These are phyloP conservation scores for Chaetodon trifasciatus DNA, from an alignment of 2,797 vertebrate species.

Conservation along the genomic window DNA sequence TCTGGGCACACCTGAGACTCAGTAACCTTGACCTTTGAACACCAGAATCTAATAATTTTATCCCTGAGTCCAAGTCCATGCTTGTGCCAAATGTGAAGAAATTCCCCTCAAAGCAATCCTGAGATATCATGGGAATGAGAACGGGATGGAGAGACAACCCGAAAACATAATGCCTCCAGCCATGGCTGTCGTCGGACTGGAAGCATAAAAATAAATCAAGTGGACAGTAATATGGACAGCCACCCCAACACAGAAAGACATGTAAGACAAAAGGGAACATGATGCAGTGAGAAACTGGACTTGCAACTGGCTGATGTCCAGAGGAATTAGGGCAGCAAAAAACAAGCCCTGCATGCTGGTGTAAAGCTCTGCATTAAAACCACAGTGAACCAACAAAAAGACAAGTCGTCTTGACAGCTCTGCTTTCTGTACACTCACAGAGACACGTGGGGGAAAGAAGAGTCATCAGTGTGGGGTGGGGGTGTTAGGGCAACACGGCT, in stretches of 20 bases:
- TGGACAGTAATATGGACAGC: not conserved
- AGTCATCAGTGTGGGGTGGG: no score
- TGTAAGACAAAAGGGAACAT: not conserved
- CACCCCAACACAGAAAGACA: not conserved
- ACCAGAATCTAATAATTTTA: no score
- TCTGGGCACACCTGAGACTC: no score
- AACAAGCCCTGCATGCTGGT: not conserved
- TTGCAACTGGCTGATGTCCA: constrained; percentile 11
- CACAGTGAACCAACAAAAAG: constrained; percentile 6
- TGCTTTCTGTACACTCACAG: not conserved
- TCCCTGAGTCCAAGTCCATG: no score
- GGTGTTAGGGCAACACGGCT: not conserved
- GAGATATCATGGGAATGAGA: no score
- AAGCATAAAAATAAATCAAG: not conserved
- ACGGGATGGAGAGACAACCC: no score
- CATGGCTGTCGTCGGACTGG: no score
- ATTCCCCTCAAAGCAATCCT: no score
- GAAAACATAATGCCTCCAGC: no score
- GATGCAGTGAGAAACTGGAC: not conserved
- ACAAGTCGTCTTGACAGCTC: not conserved
- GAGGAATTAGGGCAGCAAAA: constrained; percentile 1
- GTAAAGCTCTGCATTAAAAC: constrained; percentile 1
- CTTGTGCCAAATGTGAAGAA: no score
- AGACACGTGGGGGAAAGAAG: not conserved
- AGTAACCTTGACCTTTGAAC: no score